Evolutionary conservation across 23 tunicate species (phyloP), one percentile per base, ranked within the genome.

Genomic region (Ciona savignyi): DNA sequence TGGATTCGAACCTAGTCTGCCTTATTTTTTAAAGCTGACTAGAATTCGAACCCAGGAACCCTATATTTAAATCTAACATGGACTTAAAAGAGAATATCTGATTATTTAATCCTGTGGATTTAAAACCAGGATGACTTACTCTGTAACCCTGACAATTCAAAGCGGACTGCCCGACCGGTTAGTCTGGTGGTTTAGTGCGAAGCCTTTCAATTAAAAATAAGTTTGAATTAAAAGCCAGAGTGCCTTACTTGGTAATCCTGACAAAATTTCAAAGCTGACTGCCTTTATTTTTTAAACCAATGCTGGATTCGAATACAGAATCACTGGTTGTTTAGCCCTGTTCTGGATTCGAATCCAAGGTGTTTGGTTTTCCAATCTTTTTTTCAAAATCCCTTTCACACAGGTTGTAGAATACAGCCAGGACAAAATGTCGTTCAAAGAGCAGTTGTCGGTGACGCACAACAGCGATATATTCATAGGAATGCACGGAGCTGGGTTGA

Each of bases 401-500:
- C 60, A 88, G 97, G 85, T 90, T 11, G 85, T 78, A 19, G 80
- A 74, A 29, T 90, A 75, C 72, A 64, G 75, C n/a, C 81, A 67
- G 27, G 71, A 68, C 28, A 63, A 71, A 60, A 75, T 90, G 74
- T 30, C 85, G 32, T 84, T 90, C 33, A 28, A 33, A 3, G 85
- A 90, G 27, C 97, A 90, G 63, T 33, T 90, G 24, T 62, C 60
- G 0, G 29, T 90, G 33, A 90, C 86, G 0, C 73, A 73, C 23
- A 84, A 83, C 82, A 83, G 80, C 28, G 97, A 90, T 49, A 83
- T 90, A 23, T 74, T 90, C 25, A 83, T 90, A 23, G 84, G 88
- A 21, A 83, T 90, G 74, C 97, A 90, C 51, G 97, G 97, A 29
- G 97, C 97, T 4, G 97, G 90, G 0, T 65, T 90, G 2, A 60